phyloP scores from a whole-genome alignment of 2,888 invertebrate species.

The Eurytoma californica region DNA sequence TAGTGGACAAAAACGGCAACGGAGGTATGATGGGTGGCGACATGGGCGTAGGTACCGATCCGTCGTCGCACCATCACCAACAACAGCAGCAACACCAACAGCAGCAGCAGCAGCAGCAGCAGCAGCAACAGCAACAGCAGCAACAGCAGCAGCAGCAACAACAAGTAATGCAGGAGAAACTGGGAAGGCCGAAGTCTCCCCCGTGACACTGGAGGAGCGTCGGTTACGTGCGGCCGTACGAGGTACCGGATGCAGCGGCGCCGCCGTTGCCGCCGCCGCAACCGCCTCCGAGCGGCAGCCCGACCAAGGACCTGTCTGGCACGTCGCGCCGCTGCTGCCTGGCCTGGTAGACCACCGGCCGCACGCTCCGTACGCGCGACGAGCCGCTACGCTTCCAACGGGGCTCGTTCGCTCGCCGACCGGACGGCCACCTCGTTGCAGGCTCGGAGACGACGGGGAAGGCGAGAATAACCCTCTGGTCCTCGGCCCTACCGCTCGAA shows the following conservation, averaged over 20 bases:
- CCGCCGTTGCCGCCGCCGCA: not conserved
- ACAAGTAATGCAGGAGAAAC: conserved; percentile 71
- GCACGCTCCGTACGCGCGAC: not conserved
- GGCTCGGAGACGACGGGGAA: not conserved
- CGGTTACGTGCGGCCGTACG: conserved; percentile 45
- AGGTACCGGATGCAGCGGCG: conserved; percentile 24
- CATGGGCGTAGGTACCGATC: conserved; percentile 69
- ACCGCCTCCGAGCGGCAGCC: conserved; percentile 19
- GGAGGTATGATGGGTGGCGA: conserved; percentile 70
- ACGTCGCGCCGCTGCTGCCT: conserved; percentile 48
- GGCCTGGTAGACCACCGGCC: conserved; percentile 40
- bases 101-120: conserved; percentile 73
- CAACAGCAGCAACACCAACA: conserved; percentile 66
- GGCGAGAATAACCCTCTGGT: conserved; percentile 19
- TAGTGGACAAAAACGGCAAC: conserved; percentile 75
- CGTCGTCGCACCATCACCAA: conserved; percentile 70
- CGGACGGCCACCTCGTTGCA: conserved; percentile 8
- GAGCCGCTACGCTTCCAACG: conserved; percentile 32
- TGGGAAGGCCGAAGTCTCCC: conserved; percentile 72
- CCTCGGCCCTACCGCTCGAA: conserved; percentile 34
- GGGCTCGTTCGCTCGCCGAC: conserved; percentile 18
- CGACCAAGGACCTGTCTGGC: conserved; percentile 45
- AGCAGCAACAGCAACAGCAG: conserved; percentile 65
- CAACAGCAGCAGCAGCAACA: conserved; percentile 66
- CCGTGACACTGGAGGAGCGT: conserved; percentile 71